Evolutionary conservation across 2,113 vertebrate species (phyloP).

Genomic region (Chroicocephalus ridibundus): DNA sequence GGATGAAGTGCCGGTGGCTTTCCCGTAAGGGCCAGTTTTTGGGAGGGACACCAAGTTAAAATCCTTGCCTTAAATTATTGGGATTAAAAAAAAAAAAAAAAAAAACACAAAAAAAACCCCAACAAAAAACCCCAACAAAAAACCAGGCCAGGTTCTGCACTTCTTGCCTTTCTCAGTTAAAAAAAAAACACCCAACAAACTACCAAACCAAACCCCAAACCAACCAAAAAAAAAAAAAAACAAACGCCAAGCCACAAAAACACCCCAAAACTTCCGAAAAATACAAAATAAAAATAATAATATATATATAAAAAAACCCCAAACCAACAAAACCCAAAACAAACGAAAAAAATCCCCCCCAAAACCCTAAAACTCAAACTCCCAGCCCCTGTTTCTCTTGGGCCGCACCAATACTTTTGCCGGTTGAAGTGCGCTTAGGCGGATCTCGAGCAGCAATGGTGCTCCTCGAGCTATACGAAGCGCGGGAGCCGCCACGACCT

Average conservation of each 20-base stretch:
- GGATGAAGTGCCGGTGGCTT: slow-evolving; percentile 20
- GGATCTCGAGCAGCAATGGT: neutral
- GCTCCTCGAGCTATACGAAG: neutral
- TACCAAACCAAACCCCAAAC: neutral
- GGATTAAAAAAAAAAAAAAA: neutral
- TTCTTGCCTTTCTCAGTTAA: neutral
- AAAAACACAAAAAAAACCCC: no score
- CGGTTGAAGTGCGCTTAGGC: neutral
- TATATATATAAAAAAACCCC: no score
- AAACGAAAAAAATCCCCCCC: no score
- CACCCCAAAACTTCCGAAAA: neutral
- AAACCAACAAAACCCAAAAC: neutral
- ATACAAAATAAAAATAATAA: neutral
- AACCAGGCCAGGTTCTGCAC: neutral
- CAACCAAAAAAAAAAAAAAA: neutral
- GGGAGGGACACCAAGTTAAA: neutral
- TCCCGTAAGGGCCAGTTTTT: neutral
- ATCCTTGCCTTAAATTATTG: neutral
- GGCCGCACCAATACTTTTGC: neutral
- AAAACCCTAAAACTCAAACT: neutral
- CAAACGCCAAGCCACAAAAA: no score
- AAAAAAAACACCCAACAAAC: neutral
- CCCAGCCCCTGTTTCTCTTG: neutral
- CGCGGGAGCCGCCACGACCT: neutral
- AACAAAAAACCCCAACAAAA: neutral